These are phyloP conservation scores for Ochlodes sylvanus DNA, from an alignment of 2,888 invertebrate species.

Conservation along the genomic window DNA sequence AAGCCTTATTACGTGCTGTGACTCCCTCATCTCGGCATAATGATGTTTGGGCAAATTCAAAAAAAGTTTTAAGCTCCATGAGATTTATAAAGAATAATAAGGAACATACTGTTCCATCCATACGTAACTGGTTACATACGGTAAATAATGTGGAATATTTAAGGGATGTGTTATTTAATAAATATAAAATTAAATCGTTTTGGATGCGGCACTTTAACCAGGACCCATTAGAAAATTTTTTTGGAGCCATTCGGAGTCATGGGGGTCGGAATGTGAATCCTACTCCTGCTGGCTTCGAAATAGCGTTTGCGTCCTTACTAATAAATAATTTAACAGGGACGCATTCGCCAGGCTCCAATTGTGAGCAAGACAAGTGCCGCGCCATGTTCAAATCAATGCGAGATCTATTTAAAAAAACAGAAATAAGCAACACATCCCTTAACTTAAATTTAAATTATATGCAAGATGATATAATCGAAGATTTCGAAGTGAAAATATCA, in stretches of 20 bases:
- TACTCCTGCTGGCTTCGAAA: background rate
- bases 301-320: slow-evolving; percentile 4
- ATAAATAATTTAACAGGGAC: background rate
- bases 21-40: too few relatives aligned
- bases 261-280: slow-evolving; percentile 32
- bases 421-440: background rate
- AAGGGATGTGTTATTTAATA: slow-evolving; percentile 25
- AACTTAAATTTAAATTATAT: background rate
- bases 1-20: too few relatives aligned
- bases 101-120: slow-evolving; percentile 18
- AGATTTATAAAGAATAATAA: too few relatives aligned
- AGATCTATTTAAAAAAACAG: background rate
- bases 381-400: background rate
- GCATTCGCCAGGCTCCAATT: slow-evolving; percentile 9
- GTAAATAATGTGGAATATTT: slow-evolving; percentile 16
- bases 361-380: background rate
- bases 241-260: slow-evolving; percentile 31
- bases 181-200: slow-evolving; percentile 28
- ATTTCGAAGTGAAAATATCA: background rate
- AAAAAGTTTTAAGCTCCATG: too few relatives aligned
- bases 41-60: too few relatives aligned
- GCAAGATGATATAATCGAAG: background rate
- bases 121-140: slow-evolving; percentile 27
- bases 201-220: slow-evolving; percentile 34
- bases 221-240: slow-evolving; percentile 38